Conservation (phyloP, 2,113 vertebrate species). For the Dendropsophus ebraccatus region DNA sequence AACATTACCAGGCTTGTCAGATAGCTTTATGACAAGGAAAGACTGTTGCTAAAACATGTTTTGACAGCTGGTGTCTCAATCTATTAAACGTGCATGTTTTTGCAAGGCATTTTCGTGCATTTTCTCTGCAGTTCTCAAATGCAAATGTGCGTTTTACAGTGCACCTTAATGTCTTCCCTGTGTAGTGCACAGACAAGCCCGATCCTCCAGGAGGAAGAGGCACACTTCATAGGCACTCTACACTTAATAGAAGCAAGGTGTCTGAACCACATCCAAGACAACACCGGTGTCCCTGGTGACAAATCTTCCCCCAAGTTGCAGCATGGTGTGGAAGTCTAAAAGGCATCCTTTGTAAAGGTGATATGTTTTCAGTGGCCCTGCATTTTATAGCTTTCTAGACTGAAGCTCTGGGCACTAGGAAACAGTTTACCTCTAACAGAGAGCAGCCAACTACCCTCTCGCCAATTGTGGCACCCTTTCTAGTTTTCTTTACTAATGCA, state of each 20-base stretch:
- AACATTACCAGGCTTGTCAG: too few relatives aligned
- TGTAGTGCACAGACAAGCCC: not conserved
- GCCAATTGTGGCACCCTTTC: slow-evolving; percentile 39
- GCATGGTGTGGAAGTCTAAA: not conserved
- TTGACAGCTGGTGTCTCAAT: too few relatives aligned
- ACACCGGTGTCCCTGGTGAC: not conserved
- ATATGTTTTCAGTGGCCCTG: slow-evolving; percentile 7
- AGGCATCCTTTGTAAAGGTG: not conserved
- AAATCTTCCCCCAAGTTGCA: not conserved
- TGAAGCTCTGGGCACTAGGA: slow-evolving; percentile 34
- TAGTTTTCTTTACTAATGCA: slow-evolving; percentile 45
- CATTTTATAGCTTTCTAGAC: slow-evolving; percentile 26
- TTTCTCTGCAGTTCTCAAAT: too few relatives aligned
- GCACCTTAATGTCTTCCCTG: too few relatives aligned
- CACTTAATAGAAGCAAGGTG: too few relatives aligned
- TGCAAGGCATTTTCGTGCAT: too few relatives aligned
- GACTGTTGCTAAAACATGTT: too few relatives aligned
- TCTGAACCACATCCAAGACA: not conserved
- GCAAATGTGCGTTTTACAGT: too few relatives aligned
- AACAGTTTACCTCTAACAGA: not conserved
- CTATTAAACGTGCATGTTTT: too few relatives aligned
- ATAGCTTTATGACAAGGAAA: too few relatives aligned
- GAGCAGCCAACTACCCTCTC: slow-evolving; percentile 33
- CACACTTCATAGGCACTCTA: not conserved
- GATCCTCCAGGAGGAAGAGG: not conserved